Evolutionary conservation across 2,888 invertebrate genomes (phyloP).

Genomic region (Andrena trimmerana): DNA sequence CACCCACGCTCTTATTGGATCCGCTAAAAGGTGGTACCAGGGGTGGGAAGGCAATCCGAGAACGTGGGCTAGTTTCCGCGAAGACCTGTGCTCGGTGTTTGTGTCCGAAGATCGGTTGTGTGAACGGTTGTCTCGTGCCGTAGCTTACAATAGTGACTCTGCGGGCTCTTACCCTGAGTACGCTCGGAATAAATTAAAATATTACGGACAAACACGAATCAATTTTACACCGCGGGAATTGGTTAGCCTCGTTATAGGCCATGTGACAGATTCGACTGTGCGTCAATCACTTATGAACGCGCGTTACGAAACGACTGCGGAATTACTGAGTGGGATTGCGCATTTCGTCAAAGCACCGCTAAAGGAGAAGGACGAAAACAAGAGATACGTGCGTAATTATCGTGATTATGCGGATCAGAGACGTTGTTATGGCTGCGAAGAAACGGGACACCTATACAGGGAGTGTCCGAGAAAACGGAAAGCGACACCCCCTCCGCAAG

Average conservation of each 20-base stretch:
- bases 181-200: conserved; percentile 3
- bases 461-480: conserved; percentile 11
- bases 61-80: conserved; percentile 30
- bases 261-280: neutral
- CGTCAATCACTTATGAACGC: conserved; percentile 2
- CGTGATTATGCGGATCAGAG: too few species aligned
- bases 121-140: conserved; percentile 13
- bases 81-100: conserved; percentile 23
- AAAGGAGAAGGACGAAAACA: neutral
- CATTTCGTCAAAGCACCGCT: conserved; percentile 8
- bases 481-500: neutral
- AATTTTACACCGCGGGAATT: conserved; percentile 1
- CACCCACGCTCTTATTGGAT: conserved; percentile 9
- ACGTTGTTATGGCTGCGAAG: neutral
- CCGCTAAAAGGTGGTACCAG: conserved; percentile 18
- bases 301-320: neutral
- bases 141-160: conserved; percentile 3
- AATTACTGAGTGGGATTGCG: neutral
- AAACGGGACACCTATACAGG: neutral
- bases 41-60: conserved; percentile 21
- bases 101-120: conserved; percentile 5
- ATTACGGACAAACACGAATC: conserved; percentile 11
- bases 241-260: conserved; percentile 7
- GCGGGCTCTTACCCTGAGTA: conserved; percentile 16
- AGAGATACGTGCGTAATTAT: neutral